Conservation (phyloP, 2,888 invertebrate genomes). For the Pollenia angustigena region DNA sequence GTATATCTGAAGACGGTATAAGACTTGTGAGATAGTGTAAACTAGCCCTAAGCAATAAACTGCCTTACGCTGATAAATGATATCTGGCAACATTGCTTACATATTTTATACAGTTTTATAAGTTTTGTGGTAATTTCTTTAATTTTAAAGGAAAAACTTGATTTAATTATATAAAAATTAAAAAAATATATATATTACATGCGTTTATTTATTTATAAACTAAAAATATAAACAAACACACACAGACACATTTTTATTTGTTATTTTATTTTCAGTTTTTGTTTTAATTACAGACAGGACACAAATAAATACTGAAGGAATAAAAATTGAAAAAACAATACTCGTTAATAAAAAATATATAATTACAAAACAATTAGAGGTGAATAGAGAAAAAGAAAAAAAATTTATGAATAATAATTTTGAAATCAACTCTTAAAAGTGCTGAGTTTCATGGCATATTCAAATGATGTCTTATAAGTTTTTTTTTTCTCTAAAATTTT, state of each 20-base stretch:
- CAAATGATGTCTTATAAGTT: neutral
- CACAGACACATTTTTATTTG: conserved; percentile 72
- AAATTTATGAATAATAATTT: conserved; percentile 1
- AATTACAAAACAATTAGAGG: conserved; percentile 75
- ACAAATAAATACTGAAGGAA: conserved; percentile 50
- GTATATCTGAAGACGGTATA: too few relatives aligned
- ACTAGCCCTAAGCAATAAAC: neutral
- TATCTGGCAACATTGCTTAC: conserved; percentile 30
- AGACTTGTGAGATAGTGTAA: too few relatives aligned
- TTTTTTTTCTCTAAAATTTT: neutral
- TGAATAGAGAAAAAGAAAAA: conserved; percentile 70
- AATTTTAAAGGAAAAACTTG: conserved; percentile 6
- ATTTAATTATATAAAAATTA: conserved; percentile 68
- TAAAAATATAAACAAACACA: conserved; percentile 75
- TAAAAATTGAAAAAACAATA: conserved; percentile 1
- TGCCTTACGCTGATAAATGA: neutral
- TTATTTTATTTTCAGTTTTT: conserved; percentile 19
- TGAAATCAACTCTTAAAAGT: neutral
- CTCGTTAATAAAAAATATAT: neutral
- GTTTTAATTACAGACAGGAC: conserved; percentile 54
- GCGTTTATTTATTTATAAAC: conserved; percentile 61
- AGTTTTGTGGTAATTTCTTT: neutral
- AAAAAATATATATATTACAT: conserved; percentile 72
- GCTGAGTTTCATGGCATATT: neutral
- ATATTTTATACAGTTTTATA: neutral